Conservation (phyloP, 2,888 invertebrate species). For the Euplexia lucipara region DNA sequence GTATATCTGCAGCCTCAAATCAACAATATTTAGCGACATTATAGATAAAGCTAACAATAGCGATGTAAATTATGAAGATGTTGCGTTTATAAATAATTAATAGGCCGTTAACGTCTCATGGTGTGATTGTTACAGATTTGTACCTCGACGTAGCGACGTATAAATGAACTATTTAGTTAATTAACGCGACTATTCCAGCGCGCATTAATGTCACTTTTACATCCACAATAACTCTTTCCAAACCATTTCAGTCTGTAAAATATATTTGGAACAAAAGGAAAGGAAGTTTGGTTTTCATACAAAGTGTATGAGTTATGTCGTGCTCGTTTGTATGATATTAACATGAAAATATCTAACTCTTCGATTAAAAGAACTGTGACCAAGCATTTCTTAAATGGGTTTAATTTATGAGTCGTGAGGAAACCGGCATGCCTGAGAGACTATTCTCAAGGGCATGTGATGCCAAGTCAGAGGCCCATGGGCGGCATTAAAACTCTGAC, state of each 20-base stretch:
- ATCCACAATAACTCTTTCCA: conserved; percentile 82
- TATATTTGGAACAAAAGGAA: conserved; percentile 74
- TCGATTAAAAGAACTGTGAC: conserved; percentile 54
- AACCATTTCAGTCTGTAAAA: conserved; percentile 73
- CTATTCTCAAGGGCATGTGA: too few relatives aligned
- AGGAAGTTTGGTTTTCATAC: conserved; percentile 64
- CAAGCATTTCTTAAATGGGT: conserved; percentile 42
- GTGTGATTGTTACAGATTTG: conserved; percentile 77
- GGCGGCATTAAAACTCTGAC: too few relatives aligned
- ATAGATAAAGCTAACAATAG: too few relatives aligned
- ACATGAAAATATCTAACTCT: conserved; percentile 43
- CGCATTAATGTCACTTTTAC: conserved; percentile 86
- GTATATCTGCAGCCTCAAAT: too few relatives aligned
- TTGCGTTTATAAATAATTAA: conserved; percentile 69
- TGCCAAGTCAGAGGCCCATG: too few relatives aligned
- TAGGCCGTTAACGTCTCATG: conserved; percentile 73
- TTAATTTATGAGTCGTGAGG: conserved; percentile 52
- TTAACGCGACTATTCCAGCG: conserved; percentile 81
- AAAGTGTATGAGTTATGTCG: conserved; percentile 64
- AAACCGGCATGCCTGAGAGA: too few relatives aligned
- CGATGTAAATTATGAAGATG: conserved; percentile 67
- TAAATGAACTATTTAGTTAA: conserved; percentile 82
- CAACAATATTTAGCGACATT: too few relatives aligned
- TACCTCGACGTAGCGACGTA: conserved; percentile 75
- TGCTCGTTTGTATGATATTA: conserved; percentile 60